Conservation (phyloP, 2,888 invertebrate genomes). For the Plagiodera versicolora region DNA sequence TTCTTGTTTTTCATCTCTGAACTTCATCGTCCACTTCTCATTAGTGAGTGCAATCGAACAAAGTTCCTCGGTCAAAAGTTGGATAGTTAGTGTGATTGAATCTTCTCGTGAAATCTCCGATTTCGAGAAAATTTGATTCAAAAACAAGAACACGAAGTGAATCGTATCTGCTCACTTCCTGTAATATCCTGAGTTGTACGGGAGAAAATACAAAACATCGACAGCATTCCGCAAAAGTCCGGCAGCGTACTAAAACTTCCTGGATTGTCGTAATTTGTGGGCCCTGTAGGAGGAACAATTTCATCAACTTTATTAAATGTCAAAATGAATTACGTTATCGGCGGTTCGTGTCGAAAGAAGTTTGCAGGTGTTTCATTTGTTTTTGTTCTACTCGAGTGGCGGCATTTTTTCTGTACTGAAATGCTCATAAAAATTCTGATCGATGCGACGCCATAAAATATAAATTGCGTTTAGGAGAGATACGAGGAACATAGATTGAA, state of each 20-base stretch:
- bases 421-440: constrained; percentile 1
- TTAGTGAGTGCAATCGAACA: no score
- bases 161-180: not conserved
- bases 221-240: constrained; percentile 5
- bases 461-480: not conserved
- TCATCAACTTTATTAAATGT: constrained; percentile 16
- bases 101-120: not conserved
- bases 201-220: constrained; percentile 2
- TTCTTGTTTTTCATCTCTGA: no score
- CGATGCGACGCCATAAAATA: not conserved
- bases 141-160: not conserved
- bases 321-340: constrained; percentile 15
- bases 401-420: not conserved
- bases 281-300: constrained; percentile 14
- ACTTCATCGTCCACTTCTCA: no score
- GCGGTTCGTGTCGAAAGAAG: constrained; percentile 10
- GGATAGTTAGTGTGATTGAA: no score
- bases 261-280: constrained; percentile 14
- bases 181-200: not conserved
- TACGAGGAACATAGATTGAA: not conserved
- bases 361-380: constrained; percentile 8
- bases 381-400: not conserved
- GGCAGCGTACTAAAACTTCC: constrained; percentile 8
- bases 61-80: no score
- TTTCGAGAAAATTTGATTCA: not conserved